Percentiles rank a stretch among this genome's conserved stretches.
Evolutionary conservation across 2,888 invertebrate species (phyloP).

Genomic region (Drosophila austrosaltans): DNA sequence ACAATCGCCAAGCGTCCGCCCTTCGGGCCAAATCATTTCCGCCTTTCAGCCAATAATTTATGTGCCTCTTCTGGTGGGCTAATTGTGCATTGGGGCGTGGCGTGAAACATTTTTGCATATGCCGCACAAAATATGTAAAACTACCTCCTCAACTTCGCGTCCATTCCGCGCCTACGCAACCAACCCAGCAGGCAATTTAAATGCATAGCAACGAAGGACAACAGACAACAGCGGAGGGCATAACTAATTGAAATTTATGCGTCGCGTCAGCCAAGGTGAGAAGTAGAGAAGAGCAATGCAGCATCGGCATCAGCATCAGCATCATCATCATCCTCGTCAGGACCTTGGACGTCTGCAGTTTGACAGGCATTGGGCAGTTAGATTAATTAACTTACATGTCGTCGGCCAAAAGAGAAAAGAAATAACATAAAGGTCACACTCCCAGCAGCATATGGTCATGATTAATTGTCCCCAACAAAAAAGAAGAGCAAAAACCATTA

Average conservation of each 20-base stretch:
- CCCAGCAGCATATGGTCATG: conserved; percentile 52
- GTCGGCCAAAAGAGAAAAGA: conserved; percentile 22
- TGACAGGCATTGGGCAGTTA: conserved; percentile 63
- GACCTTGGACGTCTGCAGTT: conserved; percentile 66
- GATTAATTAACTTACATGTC: conserved; percentile 75
- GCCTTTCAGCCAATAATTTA: conserved; percentile 69
- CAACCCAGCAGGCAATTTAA: conserved; percentile 37
- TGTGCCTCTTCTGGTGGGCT: conserved; percentile 46
- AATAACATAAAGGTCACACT: conserved; percentile 42
- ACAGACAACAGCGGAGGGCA: conserved; percentile 25
- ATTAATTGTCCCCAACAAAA: conserved; percentile 54
- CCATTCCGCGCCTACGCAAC: neutral
- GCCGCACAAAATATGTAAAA: conserved; percentile 26
- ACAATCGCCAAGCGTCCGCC: conserved; percentile 22
- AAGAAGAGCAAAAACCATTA: no score
- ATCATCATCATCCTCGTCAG: conserved; percentile 31
- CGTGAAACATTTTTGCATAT: conserved; percentile 67
- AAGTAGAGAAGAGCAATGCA: neutral
- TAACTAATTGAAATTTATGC: conserved; percentile 78
- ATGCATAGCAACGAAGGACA: conserved; percentile 38
- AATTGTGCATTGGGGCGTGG: conserved; percentile 68
- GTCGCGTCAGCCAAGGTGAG: conserved; percentile 43
- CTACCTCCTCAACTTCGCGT: conserved; percentile 1
- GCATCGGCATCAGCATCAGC: conserved; percentile 13
- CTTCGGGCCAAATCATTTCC: conserved; percentile 58